Evolutionary conservation across 2,888 invertebrate species (phyloP).

Genomic region (Anaspis maculata): DNA sequence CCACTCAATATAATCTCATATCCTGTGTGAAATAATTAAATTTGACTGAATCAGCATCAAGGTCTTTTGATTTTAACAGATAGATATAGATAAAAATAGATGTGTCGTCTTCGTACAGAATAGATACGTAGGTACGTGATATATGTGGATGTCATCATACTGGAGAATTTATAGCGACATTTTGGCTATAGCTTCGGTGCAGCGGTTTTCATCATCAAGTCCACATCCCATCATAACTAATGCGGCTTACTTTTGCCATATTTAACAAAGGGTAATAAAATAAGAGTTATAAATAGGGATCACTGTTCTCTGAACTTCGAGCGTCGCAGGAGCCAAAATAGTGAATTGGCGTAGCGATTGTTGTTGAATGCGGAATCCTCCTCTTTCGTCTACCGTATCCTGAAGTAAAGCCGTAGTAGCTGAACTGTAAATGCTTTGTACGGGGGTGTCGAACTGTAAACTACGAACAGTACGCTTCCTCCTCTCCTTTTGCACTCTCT

Average conservation of each 20-base stretch:
- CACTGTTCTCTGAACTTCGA: constrained; percentile 8
- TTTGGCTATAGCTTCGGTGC: too few relatives aligned
- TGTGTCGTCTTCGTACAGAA: too few relatives aligned
- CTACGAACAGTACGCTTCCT: constrained; percentile 20
- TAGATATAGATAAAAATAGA: too few relatives aligned
- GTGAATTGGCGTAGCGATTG: constrained; percentile 10
- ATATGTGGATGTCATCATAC: too few relatives aligned
- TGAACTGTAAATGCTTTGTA: constrained; percentile 34
- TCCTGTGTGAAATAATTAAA: constrained; percentile 9
- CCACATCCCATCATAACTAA: too few relatives aligned
- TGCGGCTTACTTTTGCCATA: too few relatives aligned
- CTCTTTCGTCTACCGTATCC: constrained; percentile 21
- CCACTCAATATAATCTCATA: constrained; percentile 15
- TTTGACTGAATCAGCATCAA: not conserved
- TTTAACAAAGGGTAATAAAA: too few relatives aligned
- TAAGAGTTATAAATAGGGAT: constrained; percentile 8
- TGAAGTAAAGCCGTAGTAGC: constrained; percentile 15
- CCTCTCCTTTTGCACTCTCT: constrained; percentile 7
- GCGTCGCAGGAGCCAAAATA: constrained; percentile 6
- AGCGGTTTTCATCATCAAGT: too few relatives aligned
- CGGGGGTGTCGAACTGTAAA: constrained; percentile 31
- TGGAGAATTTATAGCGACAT: too few relatives aligned
- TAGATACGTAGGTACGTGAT: too few relatives aligned
- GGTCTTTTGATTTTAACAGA: too few relatives aligned
- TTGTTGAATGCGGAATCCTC: constrained; percentile 15